Evolutionary conservation across 2,888 invertebrate species (phyloP).

Genomic region (Caenorhabditis japonica): DNA sequence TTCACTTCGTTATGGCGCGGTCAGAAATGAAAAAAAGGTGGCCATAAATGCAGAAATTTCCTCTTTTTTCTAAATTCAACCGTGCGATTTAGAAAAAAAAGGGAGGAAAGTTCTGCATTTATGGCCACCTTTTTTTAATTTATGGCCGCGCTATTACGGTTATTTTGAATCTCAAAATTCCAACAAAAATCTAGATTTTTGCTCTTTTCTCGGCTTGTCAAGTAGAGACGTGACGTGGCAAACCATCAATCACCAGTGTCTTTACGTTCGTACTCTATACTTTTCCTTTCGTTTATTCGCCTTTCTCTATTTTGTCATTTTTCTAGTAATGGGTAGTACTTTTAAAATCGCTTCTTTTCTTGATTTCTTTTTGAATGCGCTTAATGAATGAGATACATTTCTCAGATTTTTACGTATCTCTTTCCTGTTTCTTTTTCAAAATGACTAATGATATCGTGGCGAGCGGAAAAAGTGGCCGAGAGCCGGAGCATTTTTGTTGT

Average conservation of each 20-base stretch:
- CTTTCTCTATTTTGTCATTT: background rate
- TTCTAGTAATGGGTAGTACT: constrained; percentile 12
- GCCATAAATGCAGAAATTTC: too few species aligned
- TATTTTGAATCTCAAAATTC: too few species aligned
- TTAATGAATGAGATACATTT: background rate
- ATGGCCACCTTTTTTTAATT: too few species aligned
- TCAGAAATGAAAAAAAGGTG: too few species aligned
- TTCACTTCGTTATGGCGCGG: too few species aligned
- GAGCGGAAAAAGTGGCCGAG: background rate
- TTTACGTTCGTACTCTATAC: constrained; percentile 20
- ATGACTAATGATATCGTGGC: constrained; percentile 35
- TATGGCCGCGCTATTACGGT: too few species aligned
- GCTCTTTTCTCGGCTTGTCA: constrained; percentile 16
- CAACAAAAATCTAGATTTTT: constrained; percentile 17
- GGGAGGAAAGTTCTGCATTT: too few species aligned
- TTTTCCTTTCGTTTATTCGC: constrained; percentile 1
- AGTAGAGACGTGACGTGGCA: constrained; percentile 22
- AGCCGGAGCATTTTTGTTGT: constrained; percentile 29
- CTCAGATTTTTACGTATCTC: background rate
- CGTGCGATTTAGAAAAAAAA: too few species aligned
- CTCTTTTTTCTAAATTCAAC: too few species aligned
- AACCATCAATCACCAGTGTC: constrained; percentile 37
- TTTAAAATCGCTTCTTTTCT: too few species aligned
- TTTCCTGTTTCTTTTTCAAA: background rate
- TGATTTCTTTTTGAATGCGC: background rate